These are phyloP conservation scores for Fulica atra DNA, from an alignment of 2,113 vertebrate species.

Conservation along the genomic window DNA sequence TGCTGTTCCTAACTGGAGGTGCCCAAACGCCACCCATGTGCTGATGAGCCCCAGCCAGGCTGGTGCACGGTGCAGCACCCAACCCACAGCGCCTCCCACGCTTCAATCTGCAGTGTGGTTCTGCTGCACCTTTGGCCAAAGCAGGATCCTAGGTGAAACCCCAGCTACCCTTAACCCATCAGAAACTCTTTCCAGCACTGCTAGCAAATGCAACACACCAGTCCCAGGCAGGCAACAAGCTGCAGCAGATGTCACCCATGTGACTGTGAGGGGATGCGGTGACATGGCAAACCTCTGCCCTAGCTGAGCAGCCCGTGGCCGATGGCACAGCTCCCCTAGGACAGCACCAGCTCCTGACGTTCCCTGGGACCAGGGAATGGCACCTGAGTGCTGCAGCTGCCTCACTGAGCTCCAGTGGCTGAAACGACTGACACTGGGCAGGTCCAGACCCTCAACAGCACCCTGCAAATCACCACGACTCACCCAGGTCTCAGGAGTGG, in stretches of 20 bases:
- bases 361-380: background rate
- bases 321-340: background rate
- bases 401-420: fast-evolving
- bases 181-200: background rate
- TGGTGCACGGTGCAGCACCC: background rate
- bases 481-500: background rate
- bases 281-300: fast-evolving
- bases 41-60: background rate
- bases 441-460: no score
- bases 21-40: fast-evolving
- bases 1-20: fast-evolving
- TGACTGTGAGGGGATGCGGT: background rate
- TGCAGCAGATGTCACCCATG: background rate
- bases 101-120: background rate
- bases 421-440: background rate
- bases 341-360: background rate
- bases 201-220: background rate
- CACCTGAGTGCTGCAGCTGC: background rate
- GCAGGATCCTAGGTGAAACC: background rate
- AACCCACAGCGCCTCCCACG: background rate
- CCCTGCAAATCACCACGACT: background rate
- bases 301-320: background rate
- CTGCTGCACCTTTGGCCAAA: background rate
- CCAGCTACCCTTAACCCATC: background rate
- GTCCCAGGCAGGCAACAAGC: background rate